A percentile compares a stretch with the other conserved stretches of the same genome.
Conservation (phyloP, 1,140 invertebrate genomes). For the Drosophila malerkotliana region DNA sequence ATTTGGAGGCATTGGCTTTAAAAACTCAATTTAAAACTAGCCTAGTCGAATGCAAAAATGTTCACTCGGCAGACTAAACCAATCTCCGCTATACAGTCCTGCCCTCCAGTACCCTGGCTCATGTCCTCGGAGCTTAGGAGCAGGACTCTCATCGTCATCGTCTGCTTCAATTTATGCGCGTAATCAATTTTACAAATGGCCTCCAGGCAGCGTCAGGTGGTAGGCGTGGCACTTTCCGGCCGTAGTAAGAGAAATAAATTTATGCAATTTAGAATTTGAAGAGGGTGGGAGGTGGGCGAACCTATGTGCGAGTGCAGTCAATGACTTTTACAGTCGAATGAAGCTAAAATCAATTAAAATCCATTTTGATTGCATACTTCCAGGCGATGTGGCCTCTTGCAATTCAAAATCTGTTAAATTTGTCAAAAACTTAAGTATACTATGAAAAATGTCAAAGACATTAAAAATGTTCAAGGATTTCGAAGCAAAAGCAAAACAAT, state of each 20-base stretch:
- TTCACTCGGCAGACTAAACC: conserved; percentile 4
- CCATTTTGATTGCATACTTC: conserved; percentile 73
- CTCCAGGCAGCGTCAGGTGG: conserved; percentile 60
- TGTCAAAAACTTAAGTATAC: conserved; percentile 24
- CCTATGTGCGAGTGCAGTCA: conserved; percentile 56
- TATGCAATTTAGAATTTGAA: conserved; percentile 79
- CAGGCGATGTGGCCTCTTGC: not conserved
- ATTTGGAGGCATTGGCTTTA: conserved; percentile 13
- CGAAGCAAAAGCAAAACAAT: conserved; percentile 34
- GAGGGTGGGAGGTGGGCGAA: conserved; percentile 16
- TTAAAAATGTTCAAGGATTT: conserved; percentile 38
- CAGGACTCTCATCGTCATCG: conserved; percentile 25
- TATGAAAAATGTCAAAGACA: conserved; percentile 43
- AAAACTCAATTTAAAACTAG: conserved; percentile 61
- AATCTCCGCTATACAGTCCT: conserved; percentile 15
- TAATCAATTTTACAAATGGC: conserved; percentile 83
- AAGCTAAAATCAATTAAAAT: conserved; percentile 76
- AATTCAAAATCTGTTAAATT: not conserved
- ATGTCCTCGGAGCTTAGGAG: not conserved
- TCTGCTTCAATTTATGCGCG: conserved; percentile 82
- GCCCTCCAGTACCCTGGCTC: not conserved
- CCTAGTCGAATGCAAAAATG: not conserved
- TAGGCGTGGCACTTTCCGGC: conserved; percentile 61
- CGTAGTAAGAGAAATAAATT: conserved; percentile 61
- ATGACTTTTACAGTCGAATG: conserved; percentile 59